Percentiles rank a stretch among this genome's conserved stretches.
These are phyloP conservation scores for Halictus ligatus DNA, from an alignment of 2,888 invertebrate genomes.

Conservation along the genomic window DNA sequence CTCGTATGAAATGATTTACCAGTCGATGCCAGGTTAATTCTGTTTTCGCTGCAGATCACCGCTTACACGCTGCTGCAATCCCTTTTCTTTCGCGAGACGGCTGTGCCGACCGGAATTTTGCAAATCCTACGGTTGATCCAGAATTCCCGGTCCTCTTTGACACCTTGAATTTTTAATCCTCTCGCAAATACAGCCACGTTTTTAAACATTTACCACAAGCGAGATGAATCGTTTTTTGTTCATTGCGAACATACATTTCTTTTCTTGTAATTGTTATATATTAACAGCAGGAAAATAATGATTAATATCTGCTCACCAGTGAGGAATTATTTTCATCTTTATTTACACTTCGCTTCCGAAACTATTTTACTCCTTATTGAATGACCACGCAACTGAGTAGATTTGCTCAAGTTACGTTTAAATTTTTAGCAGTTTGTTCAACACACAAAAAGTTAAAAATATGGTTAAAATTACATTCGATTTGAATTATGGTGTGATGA, in stretches of 20 bases:
- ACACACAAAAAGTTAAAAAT: too few relatives aligned
- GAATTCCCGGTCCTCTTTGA: neutral
- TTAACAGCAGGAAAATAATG: neutral
- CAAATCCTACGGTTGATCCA: neutral
- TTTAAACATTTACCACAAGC: neutral
- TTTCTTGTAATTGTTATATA: neutral
- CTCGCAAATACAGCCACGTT: neutral
- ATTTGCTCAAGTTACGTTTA: too few relatives aligned
- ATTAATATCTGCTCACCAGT: too few relatives aligned
- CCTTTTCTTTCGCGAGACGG: neutral
- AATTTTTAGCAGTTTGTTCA: too few relatives aligned
- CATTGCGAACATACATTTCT: neutral
- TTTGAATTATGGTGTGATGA: too few relatives aligned
- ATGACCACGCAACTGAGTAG: too few relatives aligned
- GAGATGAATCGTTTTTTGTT: neutral
- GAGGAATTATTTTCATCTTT: too few relatives aligned
- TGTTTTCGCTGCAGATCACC: constrained; percentile 17
- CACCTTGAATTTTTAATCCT: neutral
- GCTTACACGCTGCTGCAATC: neutral
- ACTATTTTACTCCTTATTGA: too few relatives aligned
- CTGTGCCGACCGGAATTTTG: neutral
- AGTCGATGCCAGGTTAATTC: constrained; percentile 24
- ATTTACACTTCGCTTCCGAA: too few relatives aligned
- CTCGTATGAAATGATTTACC: constrained; percentile 17
- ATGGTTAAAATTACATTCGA: too few relatives aligned